Evolutionary conservation across 2,888 invertebrate genomes (phyloP).

Genomic region (Philereme transversata): DNA sequence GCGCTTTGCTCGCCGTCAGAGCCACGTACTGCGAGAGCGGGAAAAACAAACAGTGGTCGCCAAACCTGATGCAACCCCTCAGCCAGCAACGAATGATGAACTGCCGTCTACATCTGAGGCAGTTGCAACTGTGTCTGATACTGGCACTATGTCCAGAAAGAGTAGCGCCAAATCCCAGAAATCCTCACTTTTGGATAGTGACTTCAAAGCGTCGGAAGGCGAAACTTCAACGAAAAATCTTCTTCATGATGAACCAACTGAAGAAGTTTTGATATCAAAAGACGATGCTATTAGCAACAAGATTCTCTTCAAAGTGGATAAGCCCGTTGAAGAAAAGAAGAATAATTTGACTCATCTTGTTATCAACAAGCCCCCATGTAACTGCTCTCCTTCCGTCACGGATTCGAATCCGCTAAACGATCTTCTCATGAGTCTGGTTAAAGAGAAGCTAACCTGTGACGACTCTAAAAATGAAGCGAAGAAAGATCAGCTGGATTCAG

Average conservation of each 20-base stretch:
- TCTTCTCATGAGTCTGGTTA: constrained; percentile 78
- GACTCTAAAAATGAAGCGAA: constrained; percentile 87
- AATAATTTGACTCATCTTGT: constrained; percentile 73
- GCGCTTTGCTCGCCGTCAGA: constrained; percentile 96
- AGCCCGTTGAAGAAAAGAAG: constrained; percentile 70
- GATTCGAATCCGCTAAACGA: constrained; percentile 79
- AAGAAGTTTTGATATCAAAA: constrained; percentile 71
- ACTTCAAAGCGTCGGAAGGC: constrained; percentile 52
- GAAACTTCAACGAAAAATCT: constrained; percentile 71
- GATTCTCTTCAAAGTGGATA: constrained; percentile 74
- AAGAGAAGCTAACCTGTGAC: constrained; percentile 84
- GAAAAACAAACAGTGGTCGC: constrained; percentile 83
- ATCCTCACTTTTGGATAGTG: constrained; percentile 69
- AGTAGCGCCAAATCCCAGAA: constrained; percentile 84
- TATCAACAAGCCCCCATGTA: constrained; percentile 73
- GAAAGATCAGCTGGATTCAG: constrained; percentile 77
- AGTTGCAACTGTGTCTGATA: constrained; percentile 39
- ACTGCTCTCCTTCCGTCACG: constrained; percentile 69
- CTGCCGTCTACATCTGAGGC: constrained; percentile 64
- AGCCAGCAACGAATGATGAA: constrained; percentile 57
- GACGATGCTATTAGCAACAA: constrained; percentile 79
- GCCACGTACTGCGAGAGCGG: constrained; percentile 92
- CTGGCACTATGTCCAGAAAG: constrained; percentile 74
- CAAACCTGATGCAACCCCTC: constrained; percentile 59
- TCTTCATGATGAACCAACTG: constrained; percentile 66